These are phyloP conservation scores for Athalia cordata DNA, from an alignment of 2,888 invertebrate species.

Conservation along the genomic window DNA sequence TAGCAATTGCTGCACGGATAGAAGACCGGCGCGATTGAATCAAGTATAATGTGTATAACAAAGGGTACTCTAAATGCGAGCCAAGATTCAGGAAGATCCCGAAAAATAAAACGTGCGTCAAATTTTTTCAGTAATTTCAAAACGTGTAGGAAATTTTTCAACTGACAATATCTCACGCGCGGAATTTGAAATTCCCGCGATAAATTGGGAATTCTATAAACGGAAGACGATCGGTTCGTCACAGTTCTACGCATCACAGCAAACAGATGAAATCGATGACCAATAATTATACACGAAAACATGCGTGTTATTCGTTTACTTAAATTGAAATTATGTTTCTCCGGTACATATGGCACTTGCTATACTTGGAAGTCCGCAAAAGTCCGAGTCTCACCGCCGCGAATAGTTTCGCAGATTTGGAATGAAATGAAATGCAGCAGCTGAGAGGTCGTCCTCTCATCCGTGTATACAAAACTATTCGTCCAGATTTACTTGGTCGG, in stretches of 20 bases:
- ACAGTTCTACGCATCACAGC: no score
- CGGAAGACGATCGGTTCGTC: no score
- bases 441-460: not conserved
- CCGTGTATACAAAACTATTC: not conserved
- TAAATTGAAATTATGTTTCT: not conserved
- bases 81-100: slow-evolving; percentile 2
- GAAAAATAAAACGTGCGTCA: not conserved
- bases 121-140: not conserved
- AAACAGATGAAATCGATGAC: no score
- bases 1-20: slow-evolving; percentile 33
- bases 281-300: no score
- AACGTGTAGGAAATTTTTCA: no score
- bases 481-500: slow-evolving; percentile 11
- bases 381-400: slow-evolving; percentile 13
- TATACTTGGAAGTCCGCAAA: not conserved
- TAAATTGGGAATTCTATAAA: no score
- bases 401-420: slow-evolving; percentile 19
- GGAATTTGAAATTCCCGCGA: no score
- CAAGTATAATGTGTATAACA: slow-evolving; percentile 16
- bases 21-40: slow-evolving; percentile 2
- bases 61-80: slow-evolving; percentile 8
- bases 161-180: no score
- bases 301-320: no score
- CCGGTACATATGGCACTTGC: not conserved
- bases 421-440: slow-evolving; percentile 4